phyloP scores from a whole-genome alignment of 2,113 vertebrate species.

The Zosterops borbonicus region DNA sequence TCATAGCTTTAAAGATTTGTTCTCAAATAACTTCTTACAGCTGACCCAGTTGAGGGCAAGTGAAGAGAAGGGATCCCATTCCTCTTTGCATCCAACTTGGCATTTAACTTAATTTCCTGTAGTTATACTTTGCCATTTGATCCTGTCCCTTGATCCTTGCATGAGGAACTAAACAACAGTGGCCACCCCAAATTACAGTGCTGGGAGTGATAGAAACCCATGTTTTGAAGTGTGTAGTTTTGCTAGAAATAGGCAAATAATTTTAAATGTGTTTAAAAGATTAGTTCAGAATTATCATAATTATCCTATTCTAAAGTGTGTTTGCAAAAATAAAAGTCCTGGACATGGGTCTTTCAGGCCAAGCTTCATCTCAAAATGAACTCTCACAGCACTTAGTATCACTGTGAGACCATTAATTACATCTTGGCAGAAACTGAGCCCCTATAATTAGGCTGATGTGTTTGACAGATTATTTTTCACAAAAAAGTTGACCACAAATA shows the following conservation, averaged over 20 bases:
- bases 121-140: not conserved
- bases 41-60: fast-evolving
- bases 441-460: not conserved
- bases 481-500: not conserved
- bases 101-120: not conserved
- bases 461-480: not conserved
- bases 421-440: conserved; percentile 5
- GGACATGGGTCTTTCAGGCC: not conserved
- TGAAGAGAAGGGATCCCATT: not conserved
- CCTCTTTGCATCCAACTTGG: not conserved
- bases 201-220: not conserved
- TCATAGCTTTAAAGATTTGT: not conserved
- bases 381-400: not conserved
- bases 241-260: not conserved
- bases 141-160: not conserved
- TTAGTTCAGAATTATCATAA: not conserved
- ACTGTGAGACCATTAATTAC: not conserved
- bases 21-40: not conserved
- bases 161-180: not conserved
- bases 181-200: not conserved
- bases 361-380: conserved; percentile 31
- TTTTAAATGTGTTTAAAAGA: not conserved
- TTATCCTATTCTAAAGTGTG: not conserved
- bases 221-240: not conserved
- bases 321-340: conserved; percentile 2